A percentile compares a stretch with the other conserved stretches of the same genome.
These are phyloP conservation scores for Globodera ellingtonae DNA, from an alignment of 1,140 invertebrate genomes.

Conservation along the genomic window DNA sequence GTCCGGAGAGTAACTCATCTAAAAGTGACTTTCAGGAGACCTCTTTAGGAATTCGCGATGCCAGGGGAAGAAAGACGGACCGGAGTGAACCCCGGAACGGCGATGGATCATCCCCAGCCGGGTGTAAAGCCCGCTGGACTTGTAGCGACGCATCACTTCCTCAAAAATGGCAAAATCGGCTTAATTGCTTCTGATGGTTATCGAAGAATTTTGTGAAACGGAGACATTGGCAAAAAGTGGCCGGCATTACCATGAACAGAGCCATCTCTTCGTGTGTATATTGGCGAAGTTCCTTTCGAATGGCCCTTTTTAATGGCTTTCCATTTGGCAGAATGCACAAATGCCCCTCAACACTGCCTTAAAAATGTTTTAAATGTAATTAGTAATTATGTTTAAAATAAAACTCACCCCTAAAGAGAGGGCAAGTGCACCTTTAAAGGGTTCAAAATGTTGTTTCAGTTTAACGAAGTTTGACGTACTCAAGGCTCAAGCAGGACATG, in stretches of 20 bases:
- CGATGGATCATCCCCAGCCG: constrained; percentile 52
- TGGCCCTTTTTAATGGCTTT: constrained; percentile 49
- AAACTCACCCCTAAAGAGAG: constrained; percentile 37
- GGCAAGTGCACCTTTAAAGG: constrained; percentile 36
- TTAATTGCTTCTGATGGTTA: no score
- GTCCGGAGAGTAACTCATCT: no score
- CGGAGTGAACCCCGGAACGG: constrained; percentile 55
- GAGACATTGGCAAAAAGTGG: neutral
- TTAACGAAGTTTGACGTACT: constrained; percentile 32
- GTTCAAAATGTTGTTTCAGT: neutral
- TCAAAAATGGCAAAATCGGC: constrained; percentile 12
- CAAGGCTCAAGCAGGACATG: constrained; percentile 55
- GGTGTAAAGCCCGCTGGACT: constrained; percentile 52
- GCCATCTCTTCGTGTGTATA: constrained; percentile 64
- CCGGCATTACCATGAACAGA: constrained; percentile 46
- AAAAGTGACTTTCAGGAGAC: neutral
- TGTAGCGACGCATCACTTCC: constrained; percentile 46
- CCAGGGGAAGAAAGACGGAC: constrained; percentile 62
- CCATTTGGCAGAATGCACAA: constrained; percentile 54
- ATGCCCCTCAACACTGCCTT: constrained; percentile 27
- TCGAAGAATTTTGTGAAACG: no score
- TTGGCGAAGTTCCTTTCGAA: constrained; percentile 66
- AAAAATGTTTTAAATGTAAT: constrained; percentile 21
- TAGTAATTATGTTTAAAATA: neutral
- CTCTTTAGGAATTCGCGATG: constrained; percentile 58